Evolutionary conservation across 2,797 vertebrate genomes (phyloP).

Genomic region (Sebastes minor): DNA sequence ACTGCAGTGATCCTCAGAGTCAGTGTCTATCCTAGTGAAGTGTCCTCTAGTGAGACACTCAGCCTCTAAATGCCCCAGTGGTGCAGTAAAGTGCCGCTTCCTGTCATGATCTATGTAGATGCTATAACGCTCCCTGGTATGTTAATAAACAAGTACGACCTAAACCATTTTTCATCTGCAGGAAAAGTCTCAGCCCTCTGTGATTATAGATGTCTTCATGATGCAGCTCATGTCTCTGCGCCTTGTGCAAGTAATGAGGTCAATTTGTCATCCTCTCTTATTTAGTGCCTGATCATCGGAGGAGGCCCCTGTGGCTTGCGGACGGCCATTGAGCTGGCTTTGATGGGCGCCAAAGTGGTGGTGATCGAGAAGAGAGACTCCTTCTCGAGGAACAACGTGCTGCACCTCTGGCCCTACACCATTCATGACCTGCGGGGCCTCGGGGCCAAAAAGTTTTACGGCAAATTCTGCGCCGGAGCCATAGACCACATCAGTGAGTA

Average conservation of each 20-base stretch:
- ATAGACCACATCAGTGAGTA: conserved; percentile 99
- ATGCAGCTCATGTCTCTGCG: not conserved
- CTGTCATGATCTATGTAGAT: conserved; percentile 1
- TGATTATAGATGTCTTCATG: conserved; percentile 5
- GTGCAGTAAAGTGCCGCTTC: conserved; percentile 22
- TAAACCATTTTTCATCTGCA: conserved; percentile 11
- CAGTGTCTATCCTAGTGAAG: conserved; percentile 6
- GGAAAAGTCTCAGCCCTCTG: conserved; percentile 5
- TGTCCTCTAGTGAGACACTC: conserved; percentile 30
- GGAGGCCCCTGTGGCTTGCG: conserved; percentile 95
- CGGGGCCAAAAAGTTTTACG: conserved; percentile 97
- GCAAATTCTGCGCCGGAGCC: conserved; percentile 97
- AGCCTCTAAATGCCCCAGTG: conserved; percentile 16
- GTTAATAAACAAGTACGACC: conserved; percentile 32
- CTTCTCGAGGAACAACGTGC: conserved; percentile 96
- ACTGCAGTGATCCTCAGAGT: not conserved
- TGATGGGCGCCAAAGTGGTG: conserved; percentile 94
- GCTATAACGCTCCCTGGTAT: not conserved
- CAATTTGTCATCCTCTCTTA: conserved; percentile 22
- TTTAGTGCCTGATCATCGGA: conserved; percentile 95
- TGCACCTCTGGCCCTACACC: conserved; percentile 98
- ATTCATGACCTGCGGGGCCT: conserved; percentile 95
- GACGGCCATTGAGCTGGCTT: conserved; percentile 94
- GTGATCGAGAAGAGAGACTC: conserved; percentile 96
- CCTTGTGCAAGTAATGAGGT: conserved; percentile 13